Conservation (phyloP, 2,113 vertebrate species). For the Oriolus oriolus region DNA sequence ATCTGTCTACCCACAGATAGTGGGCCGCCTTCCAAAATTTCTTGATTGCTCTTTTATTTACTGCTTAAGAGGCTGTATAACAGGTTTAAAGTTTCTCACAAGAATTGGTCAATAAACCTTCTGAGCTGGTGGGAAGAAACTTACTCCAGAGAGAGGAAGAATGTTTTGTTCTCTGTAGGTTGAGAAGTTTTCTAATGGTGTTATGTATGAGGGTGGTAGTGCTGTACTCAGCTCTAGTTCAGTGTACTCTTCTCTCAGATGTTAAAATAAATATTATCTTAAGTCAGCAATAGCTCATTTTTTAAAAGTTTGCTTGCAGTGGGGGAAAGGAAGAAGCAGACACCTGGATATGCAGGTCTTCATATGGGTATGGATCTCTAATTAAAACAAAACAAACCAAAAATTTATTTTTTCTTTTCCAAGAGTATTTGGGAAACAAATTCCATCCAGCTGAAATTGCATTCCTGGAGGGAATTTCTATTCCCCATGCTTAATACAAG, state of each 20-base stretch:
- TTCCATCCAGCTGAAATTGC: background rate
- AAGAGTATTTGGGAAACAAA: background rate
- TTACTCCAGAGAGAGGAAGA: background rate
- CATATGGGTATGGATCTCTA: background rate
- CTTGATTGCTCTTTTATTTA: background rate
- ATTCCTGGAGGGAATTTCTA: background rate
- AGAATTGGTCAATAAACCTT: background rate
- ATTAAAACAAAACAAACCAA: background rate
- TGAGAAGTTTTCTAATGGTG: background rate
- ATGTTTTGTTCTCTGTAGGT: background rate
- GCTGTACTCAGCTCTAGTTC: background rate
- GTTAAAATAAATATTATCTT: background rate
- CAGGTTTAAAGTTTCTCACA: background rate
- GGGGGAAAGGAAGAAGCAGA: background rate
- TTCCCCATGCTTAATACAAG: background rate
- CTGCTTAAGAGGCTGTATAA: background rate
- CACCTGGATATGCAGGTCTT: background rate
- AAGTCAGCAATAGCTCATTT: background rate
- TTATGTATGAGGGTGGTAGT: background rate
- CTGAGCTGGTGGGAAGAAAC: background rate
- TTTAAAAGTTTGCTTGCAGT: background rate
- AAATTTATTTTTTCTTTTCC: background rate
- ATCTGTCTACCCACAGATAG: background rate
- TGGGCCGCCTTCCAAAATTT: background rate
- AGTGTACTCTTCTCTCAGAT: background rate